A percentile compares a stretch with the other conserved stretches of the same genome.
Conservation (phyloP, 2,888 invertebrate species). For the Trichopoda pennipes region DNA sequence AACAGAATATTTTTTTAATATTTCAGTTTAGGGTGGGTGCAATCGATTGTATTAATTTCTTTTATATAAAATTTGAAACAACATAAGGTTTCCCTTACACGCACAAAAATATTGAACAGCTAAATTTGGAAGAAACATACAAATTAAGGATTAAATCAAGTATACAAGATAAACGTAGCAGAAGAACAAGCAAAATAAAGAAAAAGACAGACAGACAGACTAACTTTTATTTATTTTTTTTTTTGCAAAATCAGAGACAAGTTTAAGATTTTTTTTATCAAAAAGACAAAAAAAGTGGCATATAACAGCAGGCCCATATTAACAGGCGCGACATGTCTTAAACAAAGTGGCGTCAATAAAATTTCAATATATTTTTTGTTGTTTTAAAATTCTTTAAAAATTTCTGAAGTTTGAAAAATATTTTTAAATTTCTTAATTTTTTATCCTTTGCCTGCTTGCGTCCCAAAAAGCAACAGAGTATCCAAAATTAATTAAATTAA, state of each 20-base stretch:
- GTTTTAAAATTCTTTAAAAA: slow-evolving; percentile 6
- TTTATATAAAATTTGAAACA: slow-evolving; percentile 35
- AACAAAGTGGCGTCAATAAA: slow-evolving; percentile 63
- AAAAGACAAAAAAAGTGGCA: not conserved
- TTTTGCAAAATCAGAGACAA: slow-evolving; percentile 44
- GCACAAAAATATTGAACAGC: slow-evolving; percentile 1
- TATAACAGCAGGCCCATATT: slow-evolving; percentile 60
- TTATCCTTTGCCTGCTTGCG: too few species aligned
- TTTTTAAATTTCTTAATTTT: slow-evolving; percentile 16
- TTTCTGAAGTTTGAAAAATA: slow-evolving; percentile 1
- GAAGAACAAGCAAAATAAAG: slow-evolving; percentile 55
- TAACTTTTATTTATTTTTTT: too few species aligned
- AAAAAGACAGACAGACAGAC: slow-evolving; percentile 46
- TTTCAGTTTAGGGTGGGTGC: slow-evolving; percentile 65
- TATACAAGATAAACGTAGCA: slow-evolving; percentile 67
- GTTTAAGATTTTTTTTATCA: slow-evolving; percentile 18
- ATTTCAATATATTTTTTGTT: slow-evolving; percentile 14
- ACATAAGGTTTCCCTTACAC: slow-evolving; percentile 59
- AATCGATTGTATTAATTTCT: slow-evolving; percentile 67
- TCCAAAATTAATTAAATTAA: slow-evolving; percentile 53
- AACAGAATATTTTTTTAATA: slow-evolving; percentile 29
- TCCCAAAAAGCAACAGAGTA: slow-evolving; percentile 31
- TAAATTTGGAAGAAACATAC: slow-evolving; percentile 38
- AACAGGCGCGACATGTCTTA: slow-evolving; percentile 59
- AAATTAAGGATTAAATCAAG: slow-evolving; percentile 67